These are phyloP conservation scores for Aelia acuminata DNA, from an alignment of 2,888 invertebrate species.

Conservation along the genomic window DNA sequence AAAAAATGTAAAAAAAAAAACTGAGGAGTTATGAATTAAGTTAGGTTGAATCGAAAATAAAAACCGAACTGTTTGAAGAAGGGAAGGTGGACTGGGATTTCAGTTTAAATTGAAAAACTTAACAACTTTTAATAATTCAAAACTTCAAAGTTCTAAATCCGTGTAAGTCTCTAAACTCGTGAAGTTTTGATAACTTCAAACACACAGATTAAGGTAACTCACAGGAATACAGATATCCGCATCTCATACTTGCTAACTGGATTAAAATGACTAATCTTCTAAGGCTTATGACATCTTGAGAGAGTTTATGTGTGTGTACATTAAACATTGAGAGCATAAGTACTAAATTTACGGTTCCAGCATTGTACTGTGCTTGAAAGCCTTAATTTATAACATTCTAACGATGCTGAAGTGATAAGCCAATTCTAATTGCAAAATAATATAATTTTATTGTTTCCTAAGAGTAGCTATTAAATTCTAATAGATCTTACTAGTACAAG, in stretches of 20 bases:
- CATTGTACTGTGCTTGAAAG: too few species aligned
- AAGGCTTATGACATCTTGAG: neutral
- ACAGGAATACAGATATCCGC: neutral
- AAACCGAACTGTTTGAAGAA: neutral
- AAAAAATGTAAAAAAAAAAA: too few species aligned
- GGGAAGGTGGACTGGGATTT: neutral
- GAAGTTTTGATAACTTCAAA: neutral
- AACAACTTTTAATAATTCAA: conserved; percentile 13
- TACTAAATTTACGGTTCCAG: too few species aligned
- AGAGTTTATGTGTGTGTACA: neutral
- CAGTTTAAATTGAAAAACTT: neutral
- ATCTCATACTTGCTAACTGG: neutral
- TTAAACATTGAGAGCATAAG: too few species aligned
- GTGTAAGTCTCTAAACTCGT: neutral
- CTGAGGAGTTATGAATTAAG: neutral
- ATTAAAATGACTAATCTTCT: neutral
- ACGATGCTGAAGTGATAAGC: too few species aligned
- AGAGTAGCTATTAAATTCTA: too few species aligned
- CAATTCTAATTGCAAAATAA: too few species aligned
- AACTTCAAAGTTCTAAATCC: neutral
- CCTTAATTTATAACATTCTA: too few species aligned
- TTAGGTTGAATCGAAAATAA: neutral
- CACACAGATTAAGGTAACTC: neutral
- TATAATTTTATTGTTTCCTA: too few species aligned
- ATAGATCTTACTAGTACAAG: too few species aligned